Base-by-base conservation (phyloP, 2,113 vertebrate species). In the Lampris megalopsis region DNA sequence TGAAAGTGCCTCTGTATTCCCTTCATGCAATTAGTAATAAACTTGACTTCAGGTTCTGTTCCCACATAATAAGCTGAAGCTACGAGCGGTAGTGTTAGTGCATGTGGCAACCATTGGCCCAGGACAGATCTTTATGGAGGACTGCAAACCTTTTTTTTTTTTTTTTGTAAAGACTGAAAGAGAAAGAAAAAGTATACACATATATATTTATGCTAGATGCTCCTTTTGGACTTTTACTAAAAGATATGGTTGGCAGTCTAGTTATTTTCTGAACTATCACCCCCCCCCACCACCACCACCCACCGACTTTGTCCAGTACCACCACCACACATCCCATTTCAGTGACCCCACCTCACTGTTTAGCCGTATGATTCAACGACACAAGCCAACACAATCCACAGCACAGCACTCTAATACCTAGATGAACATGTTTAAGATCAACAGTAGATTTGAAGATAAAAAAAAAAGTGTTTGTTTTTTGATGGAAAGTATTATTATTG, bases 401-500 rank as follows among this genome's bases (percentile, higher is more conserved):
- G 80, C 54, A 77, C 86, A 84, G 87, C 89, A 84, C 89, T 77
- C 81, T 77, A 80, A 88, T 72, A 90, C 77, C 64, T 86, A 84
- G 83, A 84, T 86, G 70, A 89, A 86, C 77, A 83, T 91, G 89
- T 89, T 84, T 84, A 82, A 83, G 89, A 87, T 88, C 85, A 86
- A 91, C 90, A 89, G 88, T 92, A 90, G 88, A 89, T 86, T 93
- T 87, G 88, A 93, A 92, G 91, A 91, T 90, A 83, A 91, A 62
- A 58, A 59, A 80, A 91, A 88, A 89, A 85, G 80, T 89, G 84
- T 92, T 90, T 83, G 86, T 91, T 90, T 91, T 92, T 92, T 91
- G 90, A 92, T 91, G 91, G 89, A 91, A 94, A 94, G 93, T 94
- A 93, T 94, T 94, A 94, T 93, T 93, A 93, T 93, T 94, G 86